A percentile compares a stretch with the other conserved stretches of the same genome.
Evolutionary conservation across 2,888 invertebrate genomes (phyloP).

Genomic region (Drosophila birchii): DNA sequence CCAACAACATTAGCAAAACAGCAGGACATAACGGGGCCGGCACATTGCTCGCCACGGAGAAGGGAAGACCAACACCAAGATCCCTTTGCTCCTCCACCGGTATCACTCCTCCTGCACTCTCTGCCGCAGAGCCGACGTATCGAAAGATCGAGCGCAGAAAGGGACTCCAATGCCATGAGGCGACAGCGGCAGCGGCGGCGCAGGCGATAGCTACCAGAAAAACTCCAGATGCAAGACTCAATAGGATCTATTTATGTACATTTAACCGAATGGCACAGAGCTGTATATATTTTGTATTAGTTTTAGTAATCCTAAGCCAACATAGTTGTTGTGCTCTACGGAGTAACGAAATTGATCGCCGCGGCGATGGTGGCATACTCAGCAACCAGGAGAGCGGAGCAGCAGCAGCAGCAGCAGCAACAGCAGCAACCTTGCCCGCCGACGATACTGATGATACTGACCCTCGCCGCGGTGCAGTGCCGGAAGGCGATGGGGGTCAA

Average conservation of each 20-base stretch:
- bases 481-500: conserved; percentile 19
- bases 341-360: conserved; percentile 36
- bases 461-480: neutral
- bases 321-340: conserved; percentile 63
- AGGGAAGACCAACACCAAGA: neutral
- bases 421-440: conserved; percentile 15
- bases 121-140: conserved; percentile 28
- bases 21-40: neutral
- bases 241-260: conserved; percentile 69
- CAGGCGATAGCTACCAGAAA: conserved; percentile 4
- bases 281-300: conserved; percentile 79
- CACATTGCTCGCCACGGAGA: neutral
- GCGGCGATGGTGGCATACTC: conserved; percentile 45
- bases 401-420: conserved; percentile 12
- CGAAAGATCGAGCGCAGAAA: conserved; percentile 35
- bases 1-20: neutral
- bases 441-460: conserved; percentile 6
- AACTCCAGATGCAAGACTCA: conserved; percentile 57
- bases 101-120: neutral
- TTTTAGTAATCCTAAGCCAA: conserved; percentile 71
- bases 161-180: conserved; percentile 15
- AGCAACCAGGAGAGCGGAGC: conserved; percentile 23
- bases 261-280: conserved; percentile 74
- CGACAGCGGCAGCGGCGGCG: neutral
- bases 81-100: neutral